Percentiles rank a stretch among this genome's conserved stretches.
Conservation (phyloP, 2,113 vertebrate species). For the Oophaga pumilio region DNA sequence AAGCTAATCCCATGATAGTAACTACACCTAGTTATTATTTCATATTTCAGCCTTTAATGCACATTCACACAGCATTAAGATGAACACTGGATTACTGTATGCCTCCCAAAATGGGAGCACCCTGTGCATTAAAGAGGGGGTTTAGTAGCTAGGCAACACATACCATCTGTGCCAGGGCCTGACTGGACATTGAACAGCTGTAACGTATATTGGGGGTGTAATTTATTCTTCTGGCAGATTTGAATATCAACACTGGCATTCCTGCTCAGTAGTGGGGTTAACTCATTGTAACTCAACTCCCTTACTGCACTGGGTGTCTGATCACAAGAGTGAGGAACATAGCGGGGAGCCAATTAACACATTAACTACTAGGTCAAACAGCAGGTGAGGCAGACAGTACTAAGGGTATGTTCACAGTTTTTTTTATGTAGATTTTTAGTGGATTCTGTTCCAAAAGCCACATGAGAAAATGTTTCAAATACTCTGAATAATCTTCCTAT, state of each 20-base stretch:
- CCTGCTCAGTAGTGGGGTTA: not conserved
- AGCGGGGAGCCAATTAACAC: not conserved
- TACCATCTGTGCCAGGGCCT: not conserved
- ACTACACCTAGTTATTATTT: not conserved
- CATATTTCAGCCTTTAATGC: not conserved
- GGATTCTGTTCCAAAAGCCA: no score
- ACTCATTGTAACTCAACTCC: slow-evolving; percentile 22
- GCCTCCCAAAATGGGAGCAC: not conserved
- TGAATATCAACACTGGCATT: not conserved
- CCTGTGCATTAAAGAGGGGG: no score
- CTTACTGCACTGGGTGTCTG: not conserved
- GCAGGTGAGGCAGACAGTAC: not conserved
- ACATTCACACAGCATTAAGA: not conserved
- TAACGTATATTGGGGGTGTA: slow-evolving; percentile 1
- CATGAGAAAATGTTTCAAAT: no score
- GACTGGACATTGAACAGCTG: slow-evolving; percentile 19
- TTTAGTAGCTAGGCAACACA: not conserved
- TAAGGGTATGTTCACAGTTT: not conserved
- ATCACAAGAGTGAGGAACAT: not conserved
- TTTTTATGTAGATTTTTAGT: no score
- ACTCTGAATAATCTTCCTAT: no score
- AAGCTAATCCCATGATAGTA: no score
- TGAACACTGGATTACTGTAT: not conserved
- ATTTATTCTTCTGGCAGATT: not conserved
- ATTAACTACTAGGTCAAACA: not conserved